Evolutionary conservation across 2,797 vertebrate species (phyloP).

Genomic region (Pagetopsis macropterus): DNA sequence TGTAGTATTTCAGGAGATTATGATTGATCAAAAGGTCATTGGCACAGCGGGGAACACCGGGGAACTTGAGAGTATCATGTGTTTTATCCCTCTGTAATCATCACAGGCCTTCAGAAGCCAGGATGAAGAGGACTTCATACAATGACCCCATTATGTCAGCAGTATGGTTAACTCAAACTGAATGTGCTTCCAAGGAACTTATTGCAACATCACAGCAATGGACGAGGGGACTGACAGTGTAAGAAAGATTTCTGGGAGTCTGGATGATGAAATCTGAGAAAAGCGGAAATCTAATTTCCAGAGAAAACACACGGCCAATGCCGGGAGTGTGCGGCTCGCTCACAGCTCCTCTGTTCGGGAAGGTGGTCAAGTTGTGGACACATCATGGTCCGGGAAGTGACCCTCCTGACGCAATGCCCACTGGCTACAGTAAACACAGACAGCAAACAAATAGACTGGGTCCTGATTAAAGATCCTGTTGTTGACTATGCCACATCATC

Average conservation of each 20-base stretch:
- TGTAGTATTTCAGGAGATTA: not conserved
- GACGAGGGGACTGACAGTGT: constrained; percentile 26
- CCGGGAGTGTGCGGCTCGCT: constrained; percentile 16
- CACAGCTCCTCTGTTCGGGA: constrained; percentile 2
- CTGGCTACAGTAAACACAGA: constrained; percentile 56
- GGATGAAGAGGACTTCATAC: constrained; percentile 63
- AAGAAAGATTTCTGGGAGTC: constrained; percentile 27
- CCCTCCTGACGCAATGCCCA: constrained; percentile 48
- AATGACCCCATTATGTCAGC: constrained; percentile 79
- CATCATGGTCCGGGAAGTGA: constrained; percentile 21
- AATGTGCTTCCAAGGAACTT: constrained; percentile 61
- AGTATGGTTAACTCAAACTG: constrained; percentile 56
- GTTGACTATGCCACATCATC: constrained; percentile 47
- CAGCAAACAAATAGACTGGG: constrained; percentile 38
- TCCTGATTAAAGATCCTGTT: constrained; percentile 26
- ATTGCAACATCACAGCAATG: constrained; percentile 56
- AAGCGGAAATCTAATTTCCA: constrained; percentile 42
- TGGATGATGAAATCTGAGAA: constrained; percentile 54
- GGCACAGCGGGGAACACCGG: not conserved
- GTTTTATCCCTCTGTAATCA: constrained; percentile 45
- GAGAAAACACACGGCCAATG: constrained; percentile 14
- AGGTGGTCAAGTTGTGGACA: constrained; percentile 36
- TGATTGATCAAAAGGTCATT: constrained; percentile 8
- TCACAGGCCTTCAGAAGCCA: constrained; percentile 53
- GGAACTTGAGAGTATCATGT: constrained; percentile 32